These are phyloP conservation scores for Plagodis dolabraria DNA, from an alignment of 2,888 invertebrate genomes.

Conservation along the genomic window DNA sequence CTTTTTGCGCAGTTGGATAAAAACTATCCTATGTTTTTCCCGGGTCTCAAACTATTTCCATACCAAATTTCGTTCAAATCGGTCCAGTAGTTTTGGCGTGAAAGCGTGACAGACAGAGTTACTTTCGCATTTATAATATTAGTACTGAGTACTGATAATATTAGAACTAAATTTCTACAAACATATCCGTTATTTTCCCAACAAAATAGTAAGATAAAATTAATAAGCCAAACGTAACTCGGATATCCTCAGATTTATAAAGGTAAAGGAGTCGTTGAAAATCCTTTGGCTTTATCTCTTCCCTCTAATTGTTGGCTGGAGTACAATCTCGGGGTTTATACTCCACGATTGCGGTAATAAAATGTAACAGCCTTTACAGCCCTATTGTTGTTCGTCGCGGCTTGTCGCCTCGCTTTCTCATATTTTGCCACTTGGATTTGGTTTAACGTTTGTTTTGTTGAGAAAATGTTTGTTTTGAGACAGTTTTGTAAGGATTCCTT, in stretches of 20 bases:
- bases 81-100: no score
- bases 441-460: conserved; percentile 23
- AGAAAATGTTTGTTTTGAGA: conserved; percentile 10
- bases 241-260: conserved; percentile 30
- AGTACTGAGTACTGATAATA: no score
- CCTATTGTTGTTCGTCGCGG: conserved; percentile 63
- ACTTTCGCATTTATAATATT: no score
- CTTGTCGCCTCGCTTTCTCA: conserved; percentile 53
- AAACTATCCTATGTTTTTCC: no score
- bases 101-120: no score
- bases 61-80: no score
- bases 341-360: conserved; percentile 68
- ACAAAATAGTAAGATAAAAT: conserved; percentile 14
- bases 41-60: no score
- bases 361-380: conserved; percentile 73
- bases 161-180: no score
- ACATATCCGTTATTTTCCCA: no score
- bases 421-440: conserved; percentile 45
- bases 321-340: conserved; percentile 66
- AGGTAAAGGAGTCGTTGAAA: conserved; percentile 56
- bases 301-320: conserved; percentile 75
- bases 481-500: not conserved
- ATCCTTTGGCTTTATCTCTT: conserved; percentile 63
- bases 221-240: conserved; percentile 18
- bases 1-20: no score